phyloP scores from a whole-genome alignment of 2,113 vertebrate species.

The Myotis davidii region DNA sequence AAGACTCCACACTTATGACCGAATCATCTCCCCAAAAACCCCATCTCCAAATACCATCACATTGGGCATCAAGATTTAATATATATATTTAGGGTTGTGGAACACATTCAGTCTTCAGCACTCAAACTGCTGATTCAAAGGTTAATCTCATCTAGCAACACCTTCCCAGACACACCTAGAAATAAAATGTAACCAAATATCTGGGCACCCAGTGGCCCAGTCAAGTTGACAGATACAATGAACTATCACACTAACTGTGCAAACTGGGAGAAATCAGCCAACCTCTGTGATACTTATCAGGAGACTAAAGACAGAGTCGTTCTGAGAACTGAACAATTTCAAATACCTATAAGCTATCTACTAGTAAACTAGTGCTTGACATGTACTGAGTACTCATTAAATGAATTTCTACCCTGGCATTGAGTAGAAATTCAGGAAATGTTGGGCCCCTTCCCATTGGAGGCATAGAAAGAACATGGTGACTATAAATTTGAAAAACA shows the following conservation, averaged over 20 bases:
- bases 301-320: background rate
- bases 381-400: background rate
- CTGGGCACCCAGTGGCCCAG: background rate
- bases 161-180: background rate
- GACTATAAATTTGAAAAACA: background rate
- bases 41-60: background rate
- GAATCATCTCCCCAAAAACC: background rate
- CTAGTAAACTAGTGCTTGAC: background rate
- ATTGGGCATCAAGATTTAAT: background rate
- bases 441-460: background rate
- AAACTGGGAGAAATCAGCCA: background rate
- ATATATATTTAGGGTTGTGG: background rate
- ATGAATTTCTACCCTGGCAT: background rate
- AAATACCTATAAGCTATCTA: background rate
- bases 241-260: background rate
- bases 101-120: background rate
- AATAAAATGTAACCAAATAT: constrained; percentile 9
- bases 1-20: background rate
- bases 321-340: background rate
- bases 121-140: background rate
- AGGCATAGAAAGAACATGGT: background rate
- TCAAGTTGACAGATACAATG: background rate
- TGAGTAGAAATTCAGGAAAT: constrained; percentile 28
- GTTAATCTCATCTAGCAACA: background rate
- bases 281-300: background rate